Base-by-base conservation (phyloP, 2,797 vertebrate species). In the Lateolabrax maculatus region DNA sequence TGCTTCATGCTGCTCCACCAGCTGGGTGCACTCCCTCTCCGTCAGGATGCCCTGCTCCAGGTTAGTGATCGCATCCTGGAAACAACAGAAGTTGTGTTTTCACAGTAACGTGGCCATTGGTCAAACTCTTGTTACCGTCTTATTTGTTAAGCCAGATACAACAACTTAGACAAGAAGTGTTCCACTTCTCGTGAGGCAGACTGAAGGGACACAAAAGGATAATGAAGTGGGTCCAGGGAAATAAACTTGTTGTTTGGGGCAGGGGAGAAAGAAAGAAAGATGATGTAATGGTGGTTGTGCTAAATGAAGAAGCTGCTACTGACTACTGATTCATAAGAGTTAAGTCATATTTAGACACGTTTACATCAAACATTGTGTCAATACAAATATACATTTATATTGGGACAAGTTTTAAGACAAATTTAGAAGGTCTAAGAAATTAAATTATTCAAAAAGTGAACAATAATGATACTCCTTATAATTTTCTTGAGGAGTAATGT, bases 1-100 rank as follows among this genome's bases (percentile, higher is more conserved):
- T 2, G 94, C 93, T 31, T 87, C 88, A 51, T 95, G 95, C 89
- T 95, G 95, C 78, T 96, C 95, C 74, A 95, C 77, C 77, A 96
- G 93, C 90, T 94, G 94, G 12, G 89, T 90, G 83, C 90, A 95
- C 67, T 85, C 89, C 39, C 94, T 82, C 90, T 96, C 95, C 0
- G 75, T 87, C 66, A 77, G n/a, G 64, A 95, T 90, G 9, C 94
- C 94, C 44, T 88, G 82, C 78, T 95, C 93, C 80, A 95, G 81
- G 9, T 64, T 23, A 7, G 57, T 16, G 0, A 88, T 69, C 0
- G 81, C 64, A 10, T 85, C 94, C 96, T 96, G 71, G 21, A 12
- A 27, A 41, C 3, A 52, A 34, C 3, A 81, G 9, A 0, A 48
- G 3, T 21, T 21, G 10, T 0, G 18, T n/a, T 39, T 53, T 49